Evolutionary conservation across 2,888 invertebrate species (phyloP).

Genomic region (Stenodema calcarata): DNA sequence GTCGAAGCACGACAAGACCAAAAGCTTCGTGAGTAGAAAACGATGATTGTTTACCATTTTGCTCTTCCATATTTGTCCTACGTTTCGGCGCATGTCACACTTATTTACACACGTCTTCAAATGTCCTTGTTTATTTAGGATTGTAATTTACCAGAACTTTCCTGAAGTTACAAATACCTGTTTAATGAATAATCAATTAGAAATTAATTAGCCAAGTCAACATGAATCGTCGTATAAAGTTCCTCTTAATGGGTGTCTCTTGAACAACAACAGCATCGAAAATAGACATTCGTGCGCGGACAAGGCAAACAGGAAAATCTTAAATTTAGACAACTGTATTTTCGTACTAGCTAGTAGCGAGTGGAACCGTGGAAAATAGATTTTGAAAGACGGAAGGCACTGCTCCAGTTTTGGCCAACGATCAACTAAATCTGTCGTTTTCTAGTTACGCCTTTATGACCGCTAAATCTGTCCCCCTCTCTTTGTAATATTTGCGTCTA

Average conservation of each 20-base stretch:
- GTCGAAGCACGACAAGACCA: conserved; percentile 38
- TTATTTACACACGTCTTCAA: too few species aligned
- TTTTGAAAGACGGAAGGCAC: neutral
- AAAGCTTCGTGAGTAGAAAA: conserved; percentile 30
- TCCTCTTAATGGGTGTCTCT: neutral
- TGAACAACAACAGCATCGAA: neutral
- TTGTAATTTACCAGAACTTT: too few species aligned
- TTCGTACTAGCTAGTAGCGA: neutral
- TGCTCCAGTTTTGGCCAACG: neutral
- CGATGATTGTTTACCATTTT: neutral
- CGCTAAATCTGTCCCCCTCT: neutral
- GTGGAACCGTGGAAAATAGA: neutral
- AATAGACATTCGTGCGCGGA: neutral
- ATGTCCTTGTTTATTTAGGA: too few species aligned
- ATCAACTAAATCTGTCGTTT: neutral
- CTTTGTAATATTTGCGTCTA: neutral
- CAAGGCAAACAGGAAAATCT: neutral
- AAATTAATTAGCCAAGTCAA: neutral
- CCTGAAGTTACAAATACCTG: neutral
- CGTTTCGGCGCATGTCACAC: neutral
- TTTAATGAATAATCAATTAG: neutral
- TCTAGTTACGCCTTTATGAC: neutral
- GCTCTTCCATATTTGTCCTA: too few species aligned
- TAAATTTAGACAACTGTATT: neutral
- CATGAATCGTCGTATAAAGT: neutral